phyloP scores from a whole-genome alignment of 2,113 vertebrate species.

The Ploceus nigricollis region DNA sequence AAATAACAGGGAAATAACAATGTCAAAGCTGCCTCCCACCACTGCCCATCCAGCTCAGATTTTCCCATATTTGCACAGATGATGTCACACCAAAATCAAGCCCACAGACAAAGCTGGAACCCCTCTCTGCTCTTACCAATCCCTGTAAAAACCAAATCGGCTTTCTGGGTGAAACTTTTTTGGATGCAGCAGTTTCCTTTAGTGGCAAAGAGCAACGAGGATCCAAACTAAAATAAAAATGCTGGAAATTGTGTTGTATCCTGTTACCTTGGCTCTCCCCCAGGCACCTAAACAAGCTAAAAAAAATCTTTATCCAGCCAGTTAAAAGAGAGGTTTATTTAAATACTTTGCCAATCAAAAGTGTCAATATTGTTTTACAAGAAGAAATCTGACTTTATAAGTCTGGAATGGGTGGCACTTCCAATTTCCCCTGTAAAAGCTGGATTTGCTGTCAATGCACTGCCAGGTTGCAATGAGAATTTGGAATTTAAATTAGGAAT shows the following conservation, averaged over 20 bases:
- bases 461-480: not conserved
- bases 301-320: not conserved
- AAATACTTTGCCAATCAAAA: slow-evolving; percentile 23
- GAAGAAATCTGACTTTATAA: slow-evolving; percentile 65
- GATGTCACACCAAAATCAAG: slow-evolving; percentile 32
- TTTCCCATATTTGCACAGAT: slow-evolving; percentile 33
- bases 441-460: not conserved
- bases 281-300: slow-evolving; percentile 6
- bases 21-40: not conserved
- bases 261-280: slow-evolving; percentile 42
- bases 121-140: not conserved
- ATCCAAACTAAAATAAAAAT: slow-evolving; percentile 1
- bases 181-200: slow-evolving; percentile 42
- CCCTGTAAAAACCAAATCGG: slow-evolving; percentile 8
- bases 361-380: slow-evolving; percentile 23
- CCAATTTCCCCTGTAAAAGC: not conserved
- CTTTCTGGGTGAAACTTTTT: slow-evolving; percentile 43
- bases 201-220: not conserved
- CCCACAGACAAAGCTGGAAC: slow-evolving; percentile 7
- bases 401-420: slow-evolving; percentile 53
- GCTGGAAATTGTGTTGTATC: slow-evolving; percentile 25
- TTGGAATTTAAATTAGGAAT: not conserved
- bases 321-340: not conserved
- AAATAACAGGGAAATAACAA: not conserved
- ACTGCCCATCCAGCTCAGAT: not conserved